These are phyloP conservation scores for Halisarca cf. caerulea DNA, from an alignment of 37 sponge, comb jelly and placozoan species.

Conservation along the genomic window DNA sequence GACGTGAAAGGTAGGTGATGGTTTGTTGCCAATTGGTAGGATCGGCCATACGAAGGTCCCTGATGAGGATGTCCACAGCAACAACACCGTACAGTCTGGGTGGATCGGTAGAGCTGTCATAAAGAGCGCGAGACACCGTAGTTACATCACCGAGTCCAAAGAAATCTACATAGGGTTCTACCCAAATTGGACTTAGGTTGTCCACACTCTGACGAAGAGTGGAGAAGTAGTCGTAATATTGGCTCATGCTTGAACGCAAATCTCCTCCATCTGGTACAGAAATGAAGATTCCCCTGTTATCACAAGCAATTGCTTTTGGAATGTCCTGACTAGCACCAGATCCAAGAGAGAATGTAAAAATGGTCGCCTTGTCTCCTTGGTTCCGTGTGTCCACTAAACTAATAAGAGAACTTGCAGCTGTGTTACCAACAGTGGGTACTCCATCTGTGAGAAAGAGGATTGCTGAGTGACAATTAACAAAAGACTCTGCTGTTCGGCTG, in stretches of 20 bases:
- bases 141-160: slow-evolving; percentile 26
- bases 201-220: background rate
- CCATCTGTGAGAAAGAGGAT: slow-evolving; percentile 24
- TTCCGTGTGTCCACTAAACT: background rate
- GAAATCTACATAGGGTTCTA: slow-evolving; percentile 39
- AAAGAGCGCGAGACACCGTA: slow-evolving; percentile 22
- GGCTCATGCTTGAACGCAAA: slow-evolving; percentile 2
- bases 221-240: slow-evolving; percentile 31
- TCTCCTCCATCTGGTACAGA: background rate
- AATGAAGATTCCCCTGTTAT: background rate
- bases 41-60: background rate
- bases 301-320: slow-evolving; percentile 15
- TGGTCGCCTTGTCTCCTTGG: background rate
- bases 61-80: slow-evolving; percentile 14
- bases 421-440: background rate
- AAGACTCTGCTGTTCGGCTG: background rate
- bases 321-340: background rate
- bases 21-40: background rate
- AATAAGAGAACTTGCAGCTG: background rate
- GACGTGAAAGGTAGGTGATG: background rate
- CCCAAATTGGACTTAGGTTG: background rate
- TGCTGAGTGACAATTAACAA: background rate
- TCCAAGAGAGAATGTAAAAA: slow-evolving; percentile 5
- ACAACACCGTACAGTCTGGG: slow-evolving; percentile 5
- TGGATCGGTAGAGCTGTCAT: background rate